Evolutionary conservation across 2,888 invertebrate genomes (phyloP).

Genomic region (Hydriomena furcata): DNA sequence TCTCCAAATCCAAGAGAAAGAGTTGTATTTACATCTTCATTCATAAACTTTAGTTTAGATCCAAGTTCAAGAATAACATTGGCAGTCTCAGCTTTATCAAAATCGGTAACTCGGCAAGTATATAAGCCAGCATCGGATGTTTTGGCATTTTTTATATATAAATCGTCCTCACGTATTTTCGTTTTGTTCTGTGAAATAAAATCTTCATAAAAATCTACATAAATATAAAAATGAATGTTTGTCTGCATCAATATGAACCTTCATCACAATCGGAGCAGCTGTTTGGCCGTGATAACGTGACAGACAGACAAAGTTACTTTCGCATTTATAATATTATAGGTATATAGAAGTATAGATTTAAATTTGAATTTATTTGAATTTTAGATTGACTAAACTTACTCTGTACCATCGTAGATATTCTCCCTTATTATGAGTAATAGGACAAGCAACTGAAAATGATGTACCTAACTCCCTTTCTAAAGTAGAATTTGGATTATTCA

Average conservation of each 20-base stretch:
- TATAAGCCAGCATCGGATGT: constrained; percentile 9
- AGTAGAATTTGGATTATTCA: constrained; percentile 5
- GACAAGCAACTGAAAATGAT: background rate
- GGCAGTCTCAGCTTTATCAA: background rate
- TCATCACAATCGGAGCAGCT: no score
- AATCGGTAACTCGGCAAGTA: constrained; percentile 12
- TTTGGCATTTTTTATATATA: background rate
- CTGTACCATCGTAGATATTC: constrained; percentile 13
- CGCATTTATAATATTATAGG: no score
- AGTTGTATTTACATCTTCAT: background rate
- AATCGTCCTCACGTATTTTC: constrained; percentile 6
- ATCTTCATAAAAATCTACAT: no score
- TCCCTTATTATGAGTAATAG: background rate
- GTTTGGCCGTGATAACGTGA: no score
- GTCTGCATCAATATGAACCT: no score
- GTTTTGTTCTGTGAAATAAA: constrained; percentile 5
- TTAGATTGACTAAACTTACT: constrained; percentile 4
- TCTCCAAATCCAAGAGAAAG: constrained; percentile 7
- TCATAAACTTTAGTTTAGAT: background rate
- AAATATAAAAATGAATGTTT: no score
- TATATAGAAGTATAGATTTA: no score
- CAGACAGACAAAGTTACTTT: no score
- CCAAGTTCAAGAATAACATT: constrained; percentile 3
- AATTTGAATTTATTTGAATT: no score
- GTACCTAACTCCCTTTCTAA: background rate